These are phyloP conservation scores for Psophia crepitans DNA, from an alignment of 2,113 vertebrate genomes.

Conservation along the genomic window DNA sequence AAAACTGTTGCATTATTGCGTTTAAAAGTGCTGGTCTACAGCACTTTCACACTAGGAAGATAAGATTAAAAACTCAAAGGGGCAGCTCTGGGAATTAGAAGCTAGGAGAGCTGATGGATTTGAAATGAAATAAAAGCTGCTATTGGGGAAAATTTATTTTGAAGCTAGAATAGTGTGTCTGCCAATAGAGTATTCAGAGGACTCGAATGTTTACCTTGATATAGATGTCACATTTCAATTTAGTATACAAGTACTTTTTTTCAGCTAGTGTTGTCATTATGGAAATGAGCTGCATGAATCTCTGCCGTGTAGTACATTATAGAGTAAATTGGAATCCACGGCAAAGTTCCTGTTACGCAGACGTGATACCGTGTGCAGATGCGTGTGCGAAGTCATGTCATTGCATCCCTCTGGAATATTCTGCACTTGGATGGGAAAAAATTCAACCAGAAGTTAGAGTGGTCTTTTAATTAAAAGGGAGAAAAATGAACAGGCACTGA, in stretches of 20 bases:
- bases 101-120: constrained; percentile 42
- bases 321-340: not conserved
- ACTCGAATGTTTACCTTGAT: constrained; percentile 22
- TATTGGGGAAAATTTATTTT: constrained; percentile 45
- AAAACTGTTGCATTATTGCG: constrained; percentile 43
- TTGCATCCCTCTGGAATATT: not conserved
- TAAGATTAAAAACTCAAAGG: constrained; percentile 56
- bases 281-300: constrained; percentile 24
- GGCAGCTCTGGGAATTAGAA: constrained; percentile 52
- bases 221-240: constrained; percentile 28
- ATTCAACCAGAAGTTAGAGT: not conserved
- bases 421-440: not conserved
- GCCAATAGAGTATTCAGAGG: constrained; percentile 12
- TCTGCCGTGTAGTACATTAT: not conserved
- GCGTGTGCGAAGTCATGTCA: not conserved
- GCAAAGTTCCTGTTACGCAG: not conserved
- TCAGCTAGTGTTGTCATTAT: constrained; percentile 2
- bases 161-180: not conserved
- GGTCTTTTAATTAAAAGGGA: not conserved
- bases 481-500: not conserved
- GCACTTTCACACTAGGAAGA: constrained; percentile 34
- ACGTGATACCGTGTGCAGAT: not conserved
- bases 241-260: not conserved
- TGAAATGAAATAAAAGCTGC: constrained; percentile 49
- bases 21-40: constrained; percentile 53